phyloP scores from a whole-genome alignment of 2,113 vertebrate species.

The Melanotaenia duboulayi region DNA sequence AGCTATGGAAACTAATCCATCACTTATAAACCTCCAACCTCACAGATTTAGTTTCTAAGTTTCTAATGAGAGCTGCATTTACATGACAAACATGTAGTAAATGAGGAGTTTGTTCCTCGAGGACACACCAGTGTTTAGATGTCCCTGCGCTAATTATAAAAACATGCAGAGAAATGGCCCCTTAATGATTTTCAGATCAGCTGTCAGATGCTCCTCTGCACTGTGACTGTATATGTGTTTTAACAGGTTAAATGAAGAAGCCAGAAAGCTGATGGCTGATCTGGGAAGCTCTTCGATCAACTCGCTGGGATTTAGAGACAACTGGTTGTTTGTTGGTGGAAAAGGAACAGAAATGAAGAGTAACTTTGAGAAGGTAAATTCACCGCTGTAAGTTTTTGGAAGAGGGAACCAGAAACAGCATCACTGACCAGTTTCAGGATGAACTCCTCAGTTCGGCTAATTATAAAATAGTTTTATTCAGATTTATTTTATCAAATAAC shows the following conservation, averaged over 20 bases:
- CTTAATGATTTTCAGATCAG: neutral
- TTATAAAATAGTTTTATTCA: neutral
- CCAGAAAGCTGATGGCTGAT: slow-evolving; percentile 83
- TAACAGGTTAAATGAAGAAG: slow-evolving; percentile 87
- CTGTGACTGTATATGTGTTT: neutral
- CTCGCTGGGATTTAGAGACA: slow-evolving; percentile 88
- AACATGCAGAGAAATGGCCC: no score
- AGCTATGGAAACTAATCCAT: no score
- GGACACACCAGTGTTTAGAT: no score
- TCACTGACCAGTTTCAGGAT: neutral
- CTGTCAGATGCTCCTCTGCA: neutral
- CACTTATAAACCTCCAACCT: no score
- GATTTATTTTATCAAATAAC: no score
- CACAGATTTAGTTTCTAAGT: neutral
- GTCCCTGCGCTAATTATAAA: no score
- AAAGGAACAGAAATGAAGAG: slow-evolving; percentile 86
- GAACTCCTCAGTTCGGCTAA: neutral
- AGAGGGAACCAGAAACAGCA: no score
- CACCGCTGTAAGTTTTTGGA: no score
- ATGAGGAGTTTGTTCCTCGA: no score
- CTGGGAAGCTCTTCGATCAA: slow-evolving; percentile 86
- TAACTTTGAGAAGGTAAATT: slow-evolving; percentile 89
- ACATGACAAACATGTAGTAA: neutral
- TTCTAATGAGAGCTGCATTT: neutral
- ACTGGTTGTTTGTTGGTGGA: slow-evolving; percentile 94